Base-by-base conservation (phyloP, 92 coral and sea anemone genomes). In the Bergia sp. region DNA sequence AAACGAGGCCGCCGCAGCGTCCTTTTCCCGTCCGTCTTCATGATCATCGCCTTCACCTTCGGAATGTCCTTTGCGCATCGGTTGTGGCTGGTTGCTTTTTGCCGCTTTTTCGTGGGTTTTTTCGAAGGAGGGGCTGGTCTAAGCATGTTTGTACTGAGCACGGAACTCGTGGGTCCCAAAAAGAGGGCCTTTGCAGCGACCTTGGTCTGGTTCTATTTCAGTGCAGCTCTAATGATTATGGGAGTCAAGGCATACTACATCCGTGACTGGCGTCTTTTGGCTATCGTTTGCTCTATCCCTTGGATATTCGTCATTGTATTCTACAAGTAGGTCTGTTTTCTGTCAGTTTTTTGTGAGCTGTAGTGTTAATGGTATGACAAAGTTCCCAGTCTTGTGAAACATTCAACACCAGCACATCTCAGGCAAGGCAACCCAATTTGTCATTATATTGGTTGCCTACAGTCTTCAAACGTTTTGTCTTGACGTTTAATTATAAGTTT, bases 151-250 rank as follows among this genome's bases (percentile, higher is more conserved):
- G 92, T 95, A 16, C 67, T 93, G 21, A 89, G 94, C 11, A 91
- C 92, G 0, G 98, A 95, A 88, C 92, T 95, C 11, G 96, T 95
- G 4, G 98, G 98, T 2, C 98, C 98, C 21, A 82, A 86, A 8
- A 86, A 80, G 75, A 77, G 98, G 37, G 96, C 98, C n/a, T 84
- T 95, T 40, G 82, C 96, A 5, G 87, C 83, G 65, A 95, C 96
- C 1, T 5, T 95, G 88, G 90, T 95, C 16, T 95, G 98, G 98
- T 91, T 95, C 82, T 88, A 92, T 39, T 95, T 95, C 71, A 78
- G 91, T 15, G 40, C 79, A 3, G 93, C 90, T 16, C 86, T 95
- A 42, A 86, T 93, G 93, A 57, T 91, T 12, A 74, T 95, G 83
- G 94, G 91, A 15, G 91, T 93, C 57, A 87, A 91, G 49, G 98